These are phyloP conservation scores for Lamprotornis superbus DNA, from an alignment of 2,113 vertebrate genomes.

Conservation along the genomic window DNA sequence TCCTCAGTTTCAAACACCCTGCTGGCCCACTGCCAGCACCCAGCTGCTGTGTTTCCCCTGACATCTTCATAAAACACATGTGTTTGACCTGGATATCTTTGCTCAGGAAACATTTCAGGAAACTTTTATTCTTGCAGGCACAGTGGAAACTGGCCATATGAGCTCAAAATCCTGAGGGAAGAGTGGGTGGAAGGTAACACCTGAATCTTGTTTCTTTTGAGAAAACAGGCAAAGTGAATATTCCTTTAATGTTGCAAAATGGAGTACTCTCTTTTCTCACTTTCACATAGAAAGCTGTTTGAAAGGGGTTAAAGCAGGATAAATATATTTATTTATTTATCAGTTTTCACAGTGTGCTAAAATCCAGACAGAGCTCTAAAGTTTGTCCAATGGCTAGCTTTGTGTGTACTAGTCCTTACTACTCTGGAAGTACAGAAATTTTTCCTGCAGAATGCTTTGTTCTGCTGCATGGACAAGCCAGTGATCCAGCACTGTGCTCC, in stretches of 20 bases:
- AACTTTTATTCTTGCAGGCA: background rate
- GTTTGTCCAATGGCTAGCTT: background rate
- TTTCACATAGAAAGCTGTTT: background rate
- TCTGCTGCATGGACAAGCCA: background rate
- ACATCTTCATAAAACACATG: fast-evolving
- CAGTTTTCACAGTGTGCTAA: background rate
- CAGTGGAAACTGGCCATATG: background rate
- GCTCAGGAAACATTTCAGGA: background rate
- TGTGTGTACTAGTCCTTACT: background rate
- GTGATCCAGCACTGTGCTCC: background rate
- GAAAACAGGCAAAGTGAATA: background rate
- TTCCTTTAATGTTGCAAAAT: background rate
- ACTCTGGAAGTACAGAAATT: background rate
- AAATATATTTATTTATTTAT: background rate
- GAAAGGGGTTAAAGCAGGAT: background rate
- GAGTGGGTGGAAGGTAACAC: background rate
- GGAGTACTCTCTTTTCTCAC: background rate
- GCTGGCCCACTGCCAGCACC: background rate
- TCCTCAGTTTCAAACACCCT: too few relatives aligned
- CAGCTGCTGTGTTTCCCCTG: background rate
- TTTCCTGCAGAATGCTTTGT: background rate
- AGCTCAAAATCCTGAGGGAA: background rate
- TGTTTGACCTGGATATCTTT: background rate
- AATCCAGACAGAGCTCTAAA: background rate
- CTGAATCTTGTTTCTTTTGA: background rate